Evolutionary conservation across 2,888 invertebrate genomes (phyloP), one percentile per base, ranked within the genome.

Genomic region (Spilosoma lubricipeda): DNA sequence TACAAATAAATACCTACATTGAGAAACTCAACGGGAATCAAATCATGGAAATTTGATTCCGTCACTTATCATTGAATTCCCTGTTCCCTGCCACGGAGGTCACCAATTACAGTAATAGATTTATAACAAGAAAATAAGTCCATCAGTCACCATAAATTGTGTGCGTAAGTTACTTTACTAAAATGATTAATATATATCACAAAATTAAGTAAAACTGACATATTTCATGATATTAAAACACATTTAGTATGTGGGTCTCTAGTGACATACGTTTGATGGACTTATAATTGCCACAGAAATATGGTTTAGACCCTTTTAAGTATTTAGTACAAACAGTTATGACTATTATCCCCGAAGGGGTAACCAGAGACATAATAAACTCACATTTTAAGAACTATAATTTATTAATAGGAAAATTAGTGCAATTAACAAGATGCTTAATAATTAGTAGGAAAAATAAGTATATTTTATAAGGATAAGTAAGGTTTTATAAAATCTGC

Each of bases 221-320:
- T 11, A 56, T 11, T 8, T 23, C n/a, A 11, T n/a, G 11, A 56
- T n/a, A 56, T 11, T 56, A n/a, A 11, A 56, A 63, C 30, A 30
- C 15, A 30, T 5, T 5, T 13, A n/a, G n/a, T 27, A 27, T 59
- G 27, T 4, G 11, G 27, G 27, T 27, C 59, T 59, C 27, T 27
- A 59, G 59, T 27, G 59, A 59, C 15, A 27, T 59, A 27, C 59
- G 15, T 27, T 59, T 59, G 27, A 15, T 59, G 27, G 13, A 45
- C 45, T 70, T 33, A 2, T 70, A 33, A 33, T 23, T n/a, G 59
- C 42, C 64, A 63, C 45, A 64, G 23, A 64, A 20, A 39, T 13
- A 30, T 70, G 45, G 45, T 64, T 70, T 64, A 48, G 33, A 64
- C 64, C 70, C 45, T 64, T 70, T 63, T 4, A 70, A 59, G 23